Conservation (phyloP, 2,888 invertebrate genomes). For the Drosophila meridionalis region DNA sequence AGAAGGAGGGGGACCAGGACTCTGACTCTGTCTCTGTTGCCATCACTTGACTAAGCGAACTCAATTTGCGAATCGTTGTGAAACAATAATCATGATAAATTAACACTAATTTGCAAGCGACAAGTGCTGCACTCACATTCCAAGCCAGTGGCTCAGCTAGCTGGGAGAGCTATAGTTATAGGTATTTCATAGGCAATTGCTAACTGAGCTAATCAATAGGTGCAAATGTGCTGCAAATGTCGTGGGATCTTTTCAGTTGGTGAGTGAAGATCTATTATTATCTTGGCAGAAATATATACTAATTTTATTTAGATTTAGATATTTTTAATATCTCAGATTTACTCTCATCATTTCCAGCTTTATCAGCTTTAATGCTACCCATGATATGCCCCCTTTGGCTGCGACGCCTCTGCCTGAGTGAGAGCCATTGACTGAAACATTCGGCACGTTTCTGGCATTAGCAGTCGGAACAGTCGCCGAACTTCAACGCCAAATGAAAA, state of each 20-base stretch:
- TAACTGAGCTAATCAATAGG: slow-evolving; percentile 38
- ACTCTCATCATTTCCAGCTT: background rate
- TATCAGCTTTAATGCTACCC: background rate
- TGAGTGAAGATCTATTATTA: slow-evolving; percentile 5
- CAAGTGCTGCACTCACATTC: slow-evolving; percentile 52
- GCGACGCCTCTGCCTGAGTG: slow-evolving; percentile 32
- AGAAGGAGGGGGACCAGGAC: background rate
- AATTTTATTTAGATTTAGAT: background rate
- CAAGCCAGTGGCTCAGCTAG: slow-evolving; percentile 33
- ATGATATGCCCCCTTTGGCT: background rate
- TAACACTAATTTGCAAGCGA: slow-evolving; percentile 72
- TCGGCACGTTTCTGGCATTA: slow-evolving; percentile 78
- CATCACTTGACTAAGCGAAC: slow-evolving; percentile 51
- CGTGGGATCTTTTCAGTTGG: slow-evolving; percentile 5
- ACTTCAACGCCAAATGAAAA: slow-evolving; percentile 62
- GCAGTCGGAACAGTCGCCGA: slow-evolving; percentile 47
- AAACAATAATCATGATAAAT: slow-evolving; percentile 79
- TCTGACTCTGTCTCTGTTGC: slow-evolving; percentile 1
- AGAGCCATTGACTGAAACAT: slow-evolving; percentile 28
- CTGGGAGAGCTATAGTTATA: slow-evolving; percentile 2
- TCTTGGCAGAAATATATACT: background rate
- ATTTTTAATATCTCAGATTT: background rate
- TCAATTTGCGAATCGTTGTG: slow-evolving; percentile 68
- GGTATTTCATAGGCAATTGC: slow-evolving; percentile 29
- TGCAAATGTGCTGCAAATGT: background rate